Evolutionary conservation across 2,888 invertebrate species (phyloP), one percentile per base, ranked within the genome.

Genomic region (Halocaridina rubra): DNA sequence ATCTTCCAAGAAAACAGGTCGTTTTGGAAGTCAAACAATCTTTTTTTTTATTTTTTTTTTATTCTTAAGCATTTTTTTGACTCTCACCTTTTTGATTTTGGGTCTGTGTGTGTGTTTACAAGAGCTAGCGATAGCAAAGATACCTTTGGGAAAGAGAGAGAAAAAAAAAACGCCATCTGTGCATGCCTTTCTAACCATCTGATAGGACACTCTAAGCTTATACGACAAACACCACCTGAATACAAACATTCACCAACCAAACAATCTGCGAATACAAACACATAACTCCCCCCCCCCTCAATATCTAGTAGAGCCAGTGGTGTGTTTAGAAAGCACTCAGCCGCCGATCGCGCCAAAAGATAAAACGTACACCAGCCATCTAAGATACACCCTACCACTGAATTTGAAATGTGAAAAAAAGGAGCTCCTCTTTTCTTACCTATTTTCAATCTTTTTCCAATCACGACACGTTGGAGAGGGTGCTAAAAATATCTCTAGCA

Each of bases 191-290:
- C 53, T 13, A 46, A 27, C 69, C 79, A 79, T 79, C 79, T 79
- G 79, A 79, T 79, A 79, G 69, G 79, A 79, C 79, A 79, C 79
- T 79, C 79, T n/a, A 79, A 46, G 79, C 79, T 79, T 79, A 79
- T 79, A 67, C 67, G 79, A 29, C 79, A 79, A 79, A 79, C 79
- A 79, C 8, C 67, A 64, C 78, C 53, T 79, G 69, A 46, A 46
- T 79, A 69, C 64, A 78, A 78, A 78, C 78, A 78, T 39, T 67
- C 67, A n/a, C 78, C 67, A 39, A 24, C 61, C 78, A 78, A 78
- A 78, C 78, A 78, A 64, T 78, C 78, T 67, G 32, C 67, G 78
- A 78, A 39, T 67, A 67, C 69, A 79, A 79, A 69, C 79, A 79
- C 69, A 79, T 53, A 16, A 53, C 53, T n/a, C n/a, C n/a, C 76